phyloP scores from a whole-genome alignment of 2,797 vertebrate genomes.

The Otolemur crassicaudatus region DNA sequence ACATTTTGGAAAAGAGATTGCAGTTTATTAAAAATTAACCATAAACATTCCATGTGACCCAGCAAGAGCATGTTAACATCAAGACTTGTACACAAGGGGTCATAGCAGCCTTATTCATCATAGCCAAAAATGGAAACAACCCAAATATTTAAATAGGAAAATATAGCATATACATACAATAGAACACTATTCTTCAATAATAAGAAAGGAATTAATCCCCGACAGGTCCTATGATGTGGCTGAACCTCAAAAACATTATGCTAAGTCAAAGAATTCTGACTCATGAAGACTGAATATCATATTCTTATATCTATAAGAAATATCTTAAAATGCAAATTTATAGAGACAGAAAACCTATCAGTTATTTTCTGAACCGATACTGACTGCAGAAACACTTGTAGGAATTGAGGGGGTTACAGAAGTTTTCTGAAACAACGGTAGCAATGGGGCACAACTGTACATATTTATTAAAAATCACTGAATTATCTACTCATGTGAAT shows the following conservation, averaged over 20 bases:
- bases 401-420: not conserved
- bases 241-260: not conserved
- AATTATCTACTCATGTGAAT: not conserved
- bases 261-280: not conserved
- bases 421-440: constrained; percentile 26
- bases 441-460: not conserved
- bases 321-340: not conserved
- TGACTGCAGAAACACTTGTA: not conserved
- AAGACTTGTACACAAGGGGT: not conserved
- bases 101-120: not conserved
- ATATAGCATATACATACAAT: not conserved
- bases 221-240: not conserved
- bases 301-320: not conserved
- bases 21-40: not conserved
- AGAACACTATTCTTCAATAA: not conserved
- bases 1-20: not conserved
- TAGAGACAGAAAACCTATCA: not conserved
- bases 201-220: not conserved
- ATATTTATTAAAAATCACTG: not conserved
- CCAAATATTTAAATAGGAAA: not conserved
- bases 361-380: not conserved
- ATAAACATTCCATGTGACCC: not conserved
- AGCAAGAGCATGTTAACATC: constrained; percentile 27
- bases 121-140: not conserved
- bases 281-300: not conserved